Base-by-base conservation (phyloP, 2,888 invertebrate genomes). In the Eudemis profundana region DNA sequence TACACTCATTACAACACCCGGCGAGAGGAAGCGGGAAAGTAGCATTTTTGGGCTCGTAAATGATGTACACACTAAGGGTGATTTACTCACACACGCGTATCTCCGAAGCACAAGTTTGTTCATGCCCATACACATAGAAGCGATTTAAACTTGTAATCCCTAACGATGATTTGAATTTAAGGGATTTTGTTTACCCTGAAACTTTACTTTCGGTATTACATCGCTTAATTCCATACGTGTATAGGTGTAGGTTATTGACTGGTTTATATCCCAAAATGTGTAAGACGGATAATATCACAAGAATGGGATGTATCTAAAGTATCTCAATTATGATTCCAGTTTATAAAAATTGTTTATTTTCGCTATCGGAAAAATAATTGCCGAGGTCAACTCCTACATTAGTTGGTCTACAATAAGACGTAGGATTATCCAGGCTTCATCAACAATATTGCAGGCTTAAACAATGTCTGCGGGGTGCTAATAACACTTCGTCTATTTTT, bases 141-240 rank as follows among this genome's bases (percentile, higher is more conserved):
- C 86, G 87, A 88, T 87, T 88, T 87, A 86, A 90, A 90, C 86
- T 90, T 91, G 87, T 90, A 89, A 91, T 89, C 89, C 87, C 81
- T 83, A 84, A 88, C 84, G 87, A 89, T 89, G 84, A 90, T 90
- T 90, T 88, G 84, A 87, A 88, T 89, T 86, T 86, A 84, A 84
- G 81, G 84, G 83, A 86, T 87, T 86, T 82, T 74, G 78, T 76
- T 84, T 81, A 82, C 83, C 78, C 75, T 73, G 70, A 74, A 77
- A 78, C 76, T 59, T 59, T 59, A 47, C 36, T 65, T 60, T 53
- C 19, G 19, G 62, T 54, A 59, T 27, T 64, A 27, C 44, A 38
- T 53, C 53, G 51, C 38, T 64, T 60, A 60, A 60, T 46, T 46
- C 59, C 59, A 53, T 60, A 53, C 60, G 60, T 47, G 59, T 64